Base-by-base conservation (phyloP, 2,888 invertebrate species). In the Drosophila austrosaltans region DNA sequence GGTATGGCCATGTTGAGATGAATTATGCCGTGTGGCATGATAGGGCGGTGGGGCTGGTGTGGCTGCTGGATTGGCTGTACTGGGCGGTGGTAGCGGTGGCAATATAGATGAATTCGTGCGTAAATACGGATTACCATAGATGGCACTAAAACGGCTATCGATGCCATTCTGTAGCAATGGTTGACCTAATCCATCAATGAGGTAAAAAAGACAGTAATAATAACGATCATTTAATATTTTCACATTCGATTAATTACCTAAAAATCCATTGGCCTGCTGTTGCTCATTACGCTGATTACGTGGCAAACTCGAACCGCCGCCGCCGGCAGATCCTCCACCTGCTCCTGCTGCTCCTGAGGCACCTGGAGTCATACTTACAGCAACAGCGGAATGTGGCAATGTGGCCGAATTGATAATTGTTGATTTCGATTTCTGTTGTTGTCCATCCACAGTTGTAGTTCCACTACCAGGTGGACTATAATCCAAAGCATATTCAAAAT, bases 41-140 rank as follows among this genome's bases (percentile, higher is more conserved):
- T 96, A 96, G 2, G 96, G 96, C 4, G 96, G 96, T 53, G 96
- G 96, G 58, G 96, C 96, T 22, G 96, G 96, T 44, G 96, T 96
- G 1, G 96, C 96, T 44, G 95, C 96, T 5, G 95, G 96, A 92
- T 96, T 96, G 58, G 94, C 95, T 72, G 95, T 96, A 92, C 93
- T 95, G 82, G 93, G 94, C 66, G 93, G 94, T 90, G 94, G 95
- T 86, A 93, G 87, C 65, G 93, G 92, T 92, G 93, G 92, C 91
- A 93, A 90, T 72, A 92, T 91, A 71, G 92, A 94, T 73, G 94
- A 94, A 59, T 94, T 95, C 70, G 95, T 95, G 89, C 97, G 94
- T 76, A 97, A 93, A 92, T 97, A 97, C 1, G 97, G 97, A 92
- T 98, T 98, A 66, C 97, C 96, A 89, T 98, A 98, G 6, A 97